Evolutionary conservation across 2,113 vertebrate genomes (phyloP).

Genomic region (Elaphurus davidianus): DNA sequence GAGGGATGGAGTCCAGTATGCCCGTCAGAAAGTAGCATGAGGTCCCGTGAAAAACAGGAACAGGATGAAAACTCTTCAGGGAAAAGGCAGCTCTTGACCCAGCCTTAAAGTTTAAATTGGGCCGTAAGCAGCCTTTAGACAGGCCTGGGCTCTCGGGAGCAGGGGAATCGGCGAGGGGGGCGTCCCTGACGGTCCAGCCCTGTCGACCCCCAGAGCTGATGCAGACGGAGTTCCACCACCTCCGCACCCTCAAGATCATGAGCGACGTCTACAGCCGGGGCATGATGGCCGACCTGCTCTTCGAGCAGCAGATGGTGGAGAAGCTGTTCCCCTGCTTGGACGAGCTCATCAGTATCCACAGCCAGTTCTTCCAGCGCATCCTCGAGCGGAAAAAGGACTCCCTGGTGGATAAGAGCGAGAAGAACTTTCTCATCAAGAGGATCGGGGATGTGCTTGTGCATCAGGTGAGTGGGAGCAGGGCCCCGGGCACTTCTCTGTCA

Average conservation of each 20-base stretch:
- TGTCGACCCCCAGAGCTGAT: constrained; percentile 87
- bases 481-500: not conserved
- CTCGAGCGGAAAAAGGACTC: constrained; percentile 94
- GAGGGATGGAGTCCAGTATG: not conserved
- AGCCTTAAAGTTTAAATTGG: not conserved
- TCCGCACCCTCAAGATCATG: constrained; percentile 97
- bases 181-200: not conserved
- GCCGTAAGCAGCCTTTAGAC: not conserved
- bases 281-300: constrained; percentile 90
- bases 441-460: constrained; percentile 93
- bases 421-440: constrained; percentile 88
- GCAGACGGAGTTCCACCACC: constrained; percentile 97
- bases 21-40: not conserved
- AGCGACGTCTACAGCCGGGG: constrained; percentile 94
- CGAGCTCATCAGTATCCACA: constrained; percentile 92
- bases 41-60: not conserved
- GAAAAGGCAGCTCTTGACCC: not conserved
- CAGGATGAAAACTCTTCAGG: not conserved
- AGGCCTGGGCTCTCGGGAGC: not conserved
- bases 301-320: constrained; percentile 88
- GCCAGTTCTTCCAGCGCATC: constrained; percentile 90
- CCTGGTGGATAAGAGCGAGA: constrained; percentile 81
- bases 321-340: constrained; percentile 94
- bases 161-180: not conserved
- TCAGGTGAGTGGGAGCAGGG: constrained; percentile 85